Base-by-base conservation (phyloP, 2,888 invertebrate genomes). In the Operophtera brumata region DNA sequence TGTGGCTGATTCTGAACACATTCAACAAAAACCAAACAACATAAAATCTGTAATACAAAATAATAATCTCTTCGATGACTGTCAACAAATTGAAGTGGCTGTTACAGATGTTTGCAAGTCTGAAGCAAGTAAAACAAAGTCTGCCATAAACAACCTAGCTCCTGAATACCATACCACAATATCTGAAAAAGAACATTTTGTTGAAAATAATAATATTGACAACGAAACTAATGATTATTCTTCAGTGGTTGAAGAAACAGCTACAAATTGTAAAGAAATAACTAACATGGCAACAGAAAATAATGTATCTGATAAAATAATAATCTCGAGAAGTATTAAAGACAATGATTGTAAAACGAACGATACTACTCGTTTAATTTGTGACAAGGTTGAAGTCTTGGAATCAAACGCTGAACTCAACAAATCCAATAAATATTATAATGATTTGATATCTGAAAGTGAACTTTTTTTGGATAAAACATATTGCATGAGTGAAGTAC, bases 381-480 rank as follows among this genome's bases (percentile, higher is more conserved):
- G 40, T 47, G 12, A 42, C 1, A 26, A 28, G 28, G 10, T 6
- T 7, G 20, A 13, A 20, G 42, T 41, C 40, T 14, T n/a, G 1
- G 25, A 42, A 36, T 41, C 35, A 7, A 40, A 35, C 13, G 8
- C 36, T 35, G 40, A 34, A 26, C 47, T 43, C 6, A 41, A 2
- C 11, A 12, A 51, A 32, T 2, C 47, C 9, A 48, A 48, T 35
- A 47, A 61, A 28, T 43, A 57, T 43, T 57, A 52, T 37, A 50
- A 37, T 44, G 57, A 53, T 40, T 41, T 52, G 26, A 57, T 57
- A 37, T 36, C 48, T 26, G 48, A 35, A 34, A 44, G 28, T 3
- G 37, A 57, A 43, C 43, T 56, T 30, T 26, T 50, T 7, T 6
- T 52, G 6, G 36, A 44, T 28, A 48, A 48, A 45, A 41, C 32